Conservation (phyloP, 2,888 invertebrate species). For the Dromius quadrimaculatus region DNA sequence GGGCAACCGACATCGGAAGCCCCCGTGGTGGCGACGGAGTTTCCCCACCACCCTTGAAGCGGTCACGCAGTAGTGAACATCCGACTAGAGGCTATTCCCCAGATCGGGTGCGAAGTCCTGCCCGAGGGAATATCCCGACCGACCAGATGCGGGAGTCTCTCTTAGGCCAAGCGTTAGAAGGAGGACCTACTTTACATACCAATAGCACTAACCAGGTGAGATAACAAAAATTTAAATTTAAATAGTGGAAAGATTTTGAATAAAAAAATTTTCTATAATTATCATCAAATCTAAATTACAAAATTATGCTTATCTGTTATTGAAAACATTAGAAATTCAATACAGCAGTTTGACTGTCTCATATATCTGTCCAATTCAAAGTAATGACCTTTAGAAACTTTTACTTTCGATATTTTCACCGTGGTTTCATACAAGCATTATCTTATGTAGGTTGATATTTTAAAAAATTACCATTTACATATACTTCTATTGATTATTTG, state of each 20-base stretch:
- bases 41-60: conserved; percentile 76
- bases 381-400: neutral
- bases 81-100: conserved; percentile 61
- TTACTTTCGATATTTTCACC: neutral
- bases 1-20: conserved; percentile 70
- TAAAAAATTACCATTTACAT: neutral
- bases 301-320: neutral
- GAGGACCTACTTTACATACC: conserved; percentile 76
- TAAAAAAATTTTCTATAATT: neutral
- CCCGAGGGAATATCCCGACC: conserved; percentile 73
- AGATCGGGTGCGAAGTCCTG: conserved; percentile 71
- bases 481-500: neutral
- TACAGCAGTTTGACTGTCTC: neutral
- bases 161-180: conserved; percentile 83
- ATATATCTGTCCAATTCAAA: neutral
- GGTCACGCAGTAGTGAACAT: conserved; percentile 78
- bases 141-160: conserved; percentile 79
- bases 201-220: conserved; percentile 62
- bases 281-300: neutral
- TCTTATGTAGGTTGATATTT: no score
- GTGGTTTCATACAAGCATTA: no score
- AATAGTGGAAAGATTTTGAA: no score
- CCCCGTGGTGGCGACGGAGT: conserved; percentile 69
- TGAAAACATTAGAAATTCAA: neutral
- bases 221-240: neutral